These are phyloP conservation scores for Pseudococcus viburni DNA, from an alignment of 2,888 invertebrate species.

Conservation along the genomic window DNA sequence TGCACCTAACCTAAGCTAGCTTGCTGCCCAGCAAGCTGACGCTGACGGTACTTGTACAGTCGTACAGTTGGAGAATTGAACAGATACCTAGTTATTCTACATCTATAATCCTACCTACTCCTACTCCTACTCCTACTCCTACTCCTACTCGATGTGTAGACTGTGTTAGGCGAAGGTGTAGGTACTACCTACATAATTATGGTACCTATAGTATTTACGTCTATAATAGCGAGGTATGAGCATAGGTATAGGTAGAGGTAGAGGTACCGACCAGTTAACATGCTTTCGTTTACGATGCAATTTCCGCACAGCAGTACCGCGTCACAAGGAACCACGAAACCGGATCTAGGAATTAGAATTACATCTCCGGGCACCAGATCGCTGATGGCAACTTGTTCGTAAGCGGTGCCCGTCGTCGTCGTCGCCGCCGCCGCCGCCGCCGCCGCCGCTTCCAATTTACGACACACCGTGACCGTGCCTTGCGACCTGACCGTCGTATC, in stretches of 20 bases:
- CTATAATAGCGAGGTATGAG: too few species aligned
- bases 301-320: conserved; percentile 88
- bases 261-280: conserved; percentile 89
- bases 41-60: too few species aligned
- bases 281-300: conserved; percentile 94
- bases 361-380: conserved; percentile 90
- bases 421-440: conserved; percentile 66
- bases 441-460: conserved; percentile 69
- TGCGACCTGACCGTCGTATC: conserved; percentile 72
- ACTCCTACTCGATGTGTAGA: too few species aligned
- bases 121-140: too few species aligned
- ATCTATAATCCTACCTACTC: too few species aligned
- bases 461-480: conserved; percentile 74
- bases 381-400: conserved; percentile 74
- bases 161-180: too few species aligned
- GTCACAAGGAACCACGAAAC: conserved; percentile 86
- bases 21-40: too few species aligned
- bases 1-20: too few species aligned
- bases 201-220: too few species aligned
- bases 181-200: too few species aligned
- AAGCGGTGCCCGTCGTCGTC: conserved; percentile 70
- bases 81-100: too few species aligned
- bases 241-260: background rate
- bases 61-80: too few species aligned
- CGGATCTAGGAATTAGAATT: conserved; percentile 84